Conservation (phyloP, 1,140 invertebrate species). For the Neodiprion pinetum region DNA sequence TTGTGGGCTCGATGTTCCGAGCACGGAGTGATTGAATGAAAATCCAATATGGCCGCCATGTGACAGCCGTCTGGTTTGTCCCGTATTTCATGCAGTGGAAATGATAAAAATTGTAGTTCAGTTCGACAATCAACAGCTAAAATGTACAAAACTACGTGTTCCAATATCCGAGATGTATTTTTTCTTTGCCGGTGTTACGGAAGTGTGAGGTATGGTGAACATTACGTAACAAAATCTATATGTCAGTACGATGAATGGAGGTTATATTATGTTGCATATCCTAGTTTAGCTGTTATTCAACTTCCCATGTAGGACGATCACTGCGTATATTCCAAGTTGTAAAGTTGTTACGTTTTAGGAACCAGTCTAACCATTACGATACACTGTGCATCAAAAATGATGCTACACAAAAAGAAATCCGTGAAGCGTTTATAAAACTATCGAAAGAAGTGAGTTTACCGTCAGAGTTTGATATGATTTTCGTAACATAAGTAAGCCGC, state of each 20-base stretch:
- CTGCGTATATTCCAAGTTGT: slow-evolving; percentile 3
- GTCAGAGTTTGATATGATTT: slow-evolving; percentile 7
- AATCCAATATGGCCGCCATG: not conserved
- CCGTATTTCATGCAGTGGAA: not conserved
- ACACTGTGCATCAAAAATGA: slow-evolving; percentile 35
- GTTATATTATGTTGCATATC: not conserved
- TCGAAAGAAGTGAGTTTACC: slow-evolving; percentile 48
- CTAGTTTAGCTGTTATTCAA: not conserved
- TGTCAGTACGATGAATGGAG: no score
- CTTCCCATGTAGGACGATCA: not conserved
- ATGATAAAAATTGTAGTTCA: not conserved
- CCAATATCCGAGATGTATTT: slow-evolving; percentile 27
- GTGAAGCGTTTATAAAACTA: slow-evolving; percentile 46
- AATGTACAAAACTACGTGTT: slow-evolving; percentile 28
- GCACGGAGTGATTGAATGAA: not conserved
- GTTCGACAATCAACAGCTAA: not conserved
- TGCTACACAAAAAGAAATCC: slow-evolving; percentile 48
- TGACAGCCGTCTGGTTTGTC: not conserved
- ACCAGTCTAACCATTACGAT: slow-evolving; percentile 42
- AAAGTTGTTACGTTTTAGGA: slow-evolving; percentile 23
- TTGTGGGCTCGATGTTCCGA: no score
- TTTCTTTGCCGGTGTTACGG: slow-evolving; percentile 27
- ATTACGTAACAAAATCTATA: no score
- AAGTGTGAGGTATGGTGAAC: slow-evolving; percentile 35
- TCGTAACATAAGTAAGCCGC: slow-evolving; percentile 7